These are phyloP conservation scores for Mustelus asterias DNA, from an alignment of 2,113 vertebrate genomes.

Conservation along the genomic window DNA sequence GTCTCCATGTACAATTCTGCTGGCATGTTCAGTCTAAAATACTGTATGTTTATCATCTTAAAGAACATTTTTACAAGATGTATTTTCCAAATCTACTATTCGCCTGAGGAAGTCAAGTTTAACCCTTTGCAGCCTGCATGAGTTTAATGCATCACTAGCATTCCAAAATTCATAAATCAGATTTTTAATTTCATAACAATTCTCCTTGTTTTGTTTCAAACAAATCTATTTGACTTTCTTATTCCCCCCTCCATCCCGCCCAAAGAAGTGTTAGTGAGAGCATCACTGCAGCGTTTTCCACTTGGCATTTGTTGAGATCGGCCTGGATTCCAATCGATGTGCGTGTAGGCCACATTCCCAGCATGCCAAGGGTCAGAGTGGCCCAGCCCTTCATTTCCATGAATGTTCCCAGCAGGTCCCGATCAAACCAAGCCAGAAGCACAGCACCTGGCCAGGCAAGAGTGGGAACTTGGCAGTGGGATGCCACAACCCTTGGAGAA, in stretches of 20 bases:
- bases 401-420: background rate
- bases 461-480: background rate
- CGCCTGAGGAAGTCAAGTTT: slow-evolving; percentile 15
- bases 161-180: background rate
- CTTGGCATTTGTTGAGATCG: background rate
- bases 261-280: background rate
- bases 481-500: background rate
- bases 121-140: slow-evolving; percentile 29
- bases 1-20: background rate
- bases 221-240: background rate
- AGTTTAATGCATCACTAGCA: background rate
- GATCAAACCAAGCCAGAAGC: background rate
- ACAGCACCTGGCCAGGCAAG: background rate
- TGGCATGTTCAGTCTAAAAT: slow-evolving; percentile 3
- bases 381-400: background rate
- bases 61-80: background rate
- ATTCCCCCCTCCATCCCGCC: no score
- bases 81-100: background rate
- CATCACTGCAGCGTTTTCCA: background rate
- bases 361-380: background rate
- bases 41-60: background rate
- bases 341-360: background rate
- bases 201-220: background rate
- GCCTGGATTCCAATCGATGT: background rate
- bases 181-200: background rate